These are phyloP conservation scores for Herpetotheres cachinnans DNA, from an alignment of 2,113 vertebrate genomes.

Conservation along the genomic window DNA sequence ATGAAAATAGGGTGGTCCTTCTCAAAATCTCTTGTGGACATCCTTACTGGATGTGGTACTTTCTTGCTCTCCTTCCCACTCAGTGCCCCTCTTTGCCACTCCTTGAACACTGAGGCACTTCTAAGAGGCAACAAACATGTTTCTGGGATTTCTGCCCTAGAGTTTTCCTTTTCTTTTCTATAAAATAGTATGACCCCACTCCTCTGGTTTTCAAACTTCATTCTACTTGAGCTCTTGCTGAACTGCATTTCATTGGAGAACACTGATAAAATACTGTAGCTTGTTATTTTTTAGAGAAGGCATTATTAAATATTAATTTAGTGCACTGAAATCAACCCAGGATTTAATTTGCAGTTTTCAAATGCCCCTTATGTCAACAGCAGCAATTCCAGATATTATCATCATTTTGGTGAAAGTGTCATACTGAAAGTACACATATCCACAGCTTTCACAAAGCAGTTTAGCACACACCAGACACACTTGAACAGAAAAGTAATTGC, in stretches of 20 bases:
- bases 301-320: not conserved
- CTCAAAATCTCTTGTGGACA: not conserved
- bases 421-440: not conserved
- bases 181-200: not conserved
- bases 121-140: not conserved
- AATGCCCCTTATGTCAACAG: not conserved
- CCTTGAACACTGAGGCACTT: not conserved
- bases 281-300: not conserved
- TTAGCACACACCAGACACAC: not conserved
- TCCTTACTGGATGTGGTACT: not conserved
- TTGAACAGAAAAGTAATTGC: not conserved
- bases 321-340: not conserved
- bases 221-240: not conserved
- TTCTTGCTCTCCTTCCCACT: not conserved
- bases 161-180: not conserved
- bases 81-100: not conserved
- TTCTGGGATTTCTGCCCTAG: not conserved
- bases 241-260: not conserved
- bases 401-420: not conserved
- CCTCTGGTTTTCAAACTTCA: not conserved
- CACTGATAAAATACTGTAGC: not conserved
- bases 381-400: not conserved
- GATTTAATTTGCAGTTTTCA: not conserved
- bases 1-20: not conserved
- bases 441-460: not conserved